Evolutionary conservation across 2,113 vertebrate species (phyloP).

Genomic region (Apodemus speciosus): DNA sequence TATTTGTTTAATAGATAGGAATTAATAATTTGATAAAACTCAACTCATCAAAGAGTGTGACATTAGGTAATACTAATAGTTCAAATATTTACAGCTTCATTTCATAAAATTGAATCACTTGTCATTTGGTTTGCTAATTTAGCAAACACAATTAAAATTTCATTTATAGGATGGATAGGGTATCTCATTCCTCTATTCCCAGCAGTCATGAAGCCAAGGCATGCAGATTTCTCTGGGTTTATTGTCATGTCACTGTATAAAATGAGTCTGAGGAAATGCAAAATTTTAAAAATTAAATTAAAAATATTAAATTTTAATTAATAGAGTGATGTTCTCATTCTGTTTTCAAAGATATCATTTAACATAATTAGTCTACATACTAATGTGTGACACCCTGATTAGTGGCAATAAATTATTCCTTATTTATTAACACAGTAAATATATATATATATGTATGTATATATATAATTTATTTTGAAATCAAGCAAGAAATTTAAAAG

Average conservation of each 20-base stretch:
- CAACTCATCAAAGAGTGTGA: not conserved
- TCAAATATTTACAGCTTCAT: not conserved
- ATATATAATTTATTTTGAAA: too few relatives aligned
- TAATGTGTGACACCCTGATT: not conserved
- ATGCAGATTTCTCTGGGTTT: not conserved
- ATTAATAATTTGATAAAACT: not conserved
- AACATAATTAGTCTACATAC: not conserved
- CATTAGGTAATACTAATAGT: not conserved
- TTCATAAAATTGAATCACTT: not conserved
- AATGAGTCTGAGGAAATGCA: not conserved
- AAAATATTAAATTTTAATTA: not conserved
- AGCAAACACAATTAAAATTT: not conserved
- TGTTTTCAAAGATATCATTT: not conserved
- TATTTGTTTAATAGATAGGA: not conserved
- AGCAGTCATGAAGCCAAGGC: not conserved
- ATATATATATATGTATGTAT: too few relatives aligned
- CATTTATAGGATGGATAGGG: not conserved
- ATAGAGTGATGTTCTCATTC: not conserved
- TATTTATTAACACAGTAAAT: too few relatives aligned
- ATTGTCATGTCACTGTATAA: fast-evolving
- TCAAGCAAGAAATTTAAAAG: not conserved
- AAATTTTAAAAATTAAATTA: not conserved
- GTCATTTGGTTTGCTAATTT: not conserved
- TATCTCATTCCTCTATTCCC: not conserved
- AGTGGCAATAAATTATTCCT: not conserved